These are phyloP conservation scores for Pseudocheirus occidentalis DNA, from an alignment of 2,797 vertebrate species.

Conservation along the genomic window DNA sequence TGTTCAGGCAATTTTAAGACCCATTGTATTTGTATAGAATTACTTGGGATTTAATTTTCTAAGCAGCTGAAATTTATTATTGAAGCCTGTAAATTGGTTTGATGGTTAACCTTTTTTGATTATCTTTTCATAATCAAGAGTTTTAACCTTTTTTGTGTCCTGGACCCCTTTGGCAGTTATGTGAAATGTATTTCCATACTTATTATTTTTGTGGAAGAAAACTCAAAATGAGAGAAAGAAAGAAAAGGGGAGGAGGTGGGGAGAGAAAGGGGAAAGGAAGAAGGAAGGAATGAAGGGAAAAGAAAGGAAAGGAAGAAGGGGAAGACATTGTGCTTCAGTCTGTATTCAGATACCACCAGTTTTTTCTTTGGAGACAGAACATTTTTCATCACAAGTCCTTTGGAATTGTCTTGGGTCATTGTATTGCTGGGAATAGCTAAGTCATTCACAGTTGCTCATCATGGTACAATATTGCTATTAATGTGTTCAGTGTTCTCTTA, in stretches of 20 bases:
- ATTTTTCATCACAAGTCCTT: neutral
- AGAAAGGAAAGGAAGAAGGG: too few species aligned
- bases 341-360: neutral
- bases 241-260: too few species aligned
- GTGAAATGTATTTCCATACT: neutral
- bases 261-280: too few species aligned
- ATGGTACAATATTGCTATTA: neutral
- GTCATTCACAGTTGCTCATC: neutral
- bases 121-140: neutral
- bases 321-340: neutral
- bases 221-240: neutral
- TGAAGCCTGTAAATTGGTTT: neutral
- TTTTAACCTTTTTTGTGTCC: neutral
- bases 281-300: too few species aligned
- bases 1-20: neutral
- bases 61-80: neutral
- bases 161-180: neutral
- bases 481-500: neutral
- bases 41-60: neutral
- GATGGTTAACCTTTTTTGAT: neutral
- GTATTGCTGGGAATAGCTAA: neutral
- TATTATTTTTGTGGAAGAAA: neutral
- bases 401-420: neutral
- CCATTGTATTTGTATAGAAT: neutral
- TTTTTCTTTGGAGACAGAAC: neutral